These are phyloP conservation scores for Oxygymnocypris stewartii DNA, from an alignment of 2,113 vertebrate genomes.

Conservation along the genomic window DNA sequence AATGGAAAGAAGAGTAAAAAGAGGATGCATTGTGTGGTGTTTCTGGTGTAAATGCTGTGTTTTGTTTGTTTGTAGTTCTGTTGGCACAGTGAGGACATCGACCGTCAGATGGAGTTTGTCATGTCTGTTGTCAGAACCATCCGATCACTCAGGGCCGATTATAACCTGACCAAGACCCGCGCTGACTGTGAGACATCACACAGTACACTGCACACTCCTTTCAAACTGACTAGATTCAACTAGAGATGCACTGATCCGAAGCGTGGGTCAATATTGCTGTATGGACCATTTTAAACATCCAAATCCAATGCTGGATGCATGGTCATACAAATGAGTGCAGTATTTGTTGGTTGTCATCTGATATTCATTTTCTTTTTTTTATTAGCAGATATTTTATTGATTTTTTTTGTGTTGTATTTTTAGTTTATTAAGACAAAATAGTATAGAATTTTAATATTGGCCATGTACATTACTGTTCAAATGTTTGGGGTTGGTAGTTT, in stretches of 20 bases:
- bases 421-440: not conserved
- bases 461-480: not conserved
- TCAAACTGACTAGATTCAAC: not conserved
- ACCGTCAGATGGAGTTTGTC: constrained; percentile 79
- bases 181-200: constrained; percentile 81
- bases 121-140: constrained; percentile 81
- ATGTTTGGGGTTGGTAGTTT: not conserved
- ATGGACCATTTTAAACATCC: not conserved
- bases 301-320: not conserved
- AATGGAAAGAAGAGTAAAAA: not conserved
- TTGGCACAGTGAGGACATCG: constrained; percentile 82
- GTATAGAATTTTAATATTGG: not conserved
- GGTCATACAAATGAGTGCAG: not conserved
- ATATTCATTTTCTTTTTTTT: not conserved
- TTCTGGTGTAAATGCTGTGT: not conserved
- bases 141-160: constrained; percentile 86
- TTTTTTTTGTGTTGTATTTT: not conserved
- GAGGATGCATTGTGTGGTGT: not conserved
- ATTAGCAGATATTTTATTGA: not conserved
- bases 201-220: not conserved
- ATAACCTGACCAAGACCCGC: constrained; percentile 86
- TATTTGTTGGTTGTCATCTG: not conserved
- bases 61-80: constrained; percentile 72
- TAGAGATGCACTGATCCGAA: not conserved
- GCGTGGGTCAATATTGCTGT: not conserved